These are phyloP conservation scores for Xestobium rufovillosum DNA, from an alignment of 2,888 invertebrate genomes.

Conservation along the genomic window DNA sequence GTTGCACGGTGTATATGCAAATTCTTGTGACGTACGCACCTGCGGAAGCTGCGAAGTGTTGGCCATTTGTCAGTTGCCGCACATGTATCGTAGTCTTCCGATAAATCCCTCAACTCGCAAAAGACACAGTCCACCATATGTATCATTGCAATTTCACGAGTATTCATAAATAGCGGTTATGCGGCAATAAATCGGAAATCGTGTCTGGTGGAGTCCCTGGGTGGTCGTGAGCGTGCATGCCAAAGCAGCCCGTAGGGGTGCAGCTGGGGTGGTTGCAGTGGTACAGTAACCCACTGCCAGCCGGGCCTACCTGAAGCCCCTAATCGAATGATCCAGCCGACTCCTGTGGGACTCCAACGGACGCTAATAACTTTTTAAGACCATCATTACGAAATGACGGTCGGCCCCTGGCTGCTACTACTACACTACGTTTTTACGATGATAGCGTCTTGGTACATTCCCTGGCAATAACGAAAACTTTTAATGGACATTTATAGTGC, in stretches of 20 bases:
- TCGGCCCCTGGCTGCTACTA: too few species aligned
- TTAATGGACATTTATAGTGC: constrained; percentile 24
- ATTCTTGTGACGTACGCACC: neutral
- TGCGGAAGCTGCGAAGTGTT: neutral
- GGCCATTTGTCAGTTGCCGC: constrained; percentile 15
- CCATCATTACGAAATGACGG: constrained; percentile 37
- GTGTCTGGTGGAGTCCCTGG: constrained; percentile 39
- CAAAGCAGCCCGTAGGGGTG: constrained; percentile 21
- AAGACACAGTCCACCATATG: constrained; percentile 24
- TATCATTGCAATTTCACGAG: constrained; percentile 39
- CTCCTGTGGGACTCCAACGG: constrained; percentile 27
- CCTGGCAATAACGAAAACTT: too few species aligned
- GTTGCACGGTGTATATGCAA: neutral
- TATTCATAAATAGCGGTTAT: constrained; percentile 42
- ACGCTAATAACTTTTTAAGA: constrained; percentile 38
- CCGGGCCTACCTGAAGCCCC: constrained; percentile 30
- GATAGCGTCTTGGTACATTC: too few species aligned
- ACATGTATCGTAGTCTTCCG: constrained; percentile 9
- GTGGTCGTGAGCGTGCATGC: constrained; percentile 40
- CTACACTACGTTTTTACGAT: too few species aligned
- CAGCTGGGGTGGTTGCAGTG: constrained; percentile 23
- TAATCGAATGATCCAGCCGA: constrained; percentile 34
- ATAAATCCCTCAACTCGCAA: constrained; percentile 12
- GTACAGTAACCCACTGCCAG: constrained; percentile 28
- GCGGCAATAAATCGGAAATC: constrained; percentile 41